Evolutionary conservation across 2,888 invertebrate genomes (phyloP), one percentile per base, ranked within the genome.

Genomic region (Halocaridina rubra): DNA sequence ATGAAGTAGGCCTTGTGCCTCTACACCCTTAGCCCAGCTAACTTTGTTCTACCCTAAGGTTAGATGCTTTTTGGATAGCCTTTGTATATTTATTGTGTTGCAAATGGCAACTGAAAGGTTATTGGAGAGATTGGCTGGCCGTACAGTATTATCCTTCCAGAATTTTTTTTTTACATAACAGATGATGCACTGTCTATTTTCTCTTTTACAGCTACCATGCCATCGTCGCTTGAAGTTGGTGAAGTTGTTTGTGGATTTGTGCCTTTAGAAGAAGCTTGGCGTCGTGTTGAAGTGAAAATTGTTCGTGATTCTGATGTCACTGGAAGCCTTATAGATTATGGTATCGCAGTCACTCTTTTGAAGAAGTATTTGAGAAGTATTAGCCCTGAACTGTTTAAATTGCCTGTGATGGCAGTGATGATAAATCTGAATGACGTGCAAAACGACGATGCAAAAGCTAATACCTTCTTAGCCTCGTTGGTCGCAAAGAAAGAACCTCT

Each of bases 261-360:
- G 4, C n/a, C 27, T 19, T 22, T 13, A 10, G 80, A 81, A 24
- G 29, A 29, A 13, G 8, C 29, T 22, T 85, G 85, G 85, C 81
- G 77, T 22, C 85, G 85, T 13, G 75, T 57, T 0, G 32, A 76
- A 59, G 77, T 85, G n/a, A 71, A 39, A 2, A 19, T 61, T 5
- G 74, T 84, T n/a, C 16, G 24, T 2, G 32, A 46, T 0, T 27
- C 61, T 46, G 1, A 10, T 10, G 77, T 74, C 3, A 13, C 1
- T 2, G 46, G 81, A n/a, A 33, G 72, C 27, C 30, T 81, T n/a
- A 22, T 85, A 19, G 85, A 85, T 46, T 85, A 81, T 71, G 85
- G 85, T 7, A 61, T 59, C 29, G n/a, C 5, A 29, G 59, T 64
- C 4, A 24, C 3, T 5, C 7, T 81, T 10, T 13, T 16, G 13